phyloP scores from a whole-genome alignment of 2,113 vertebrate species.

The Ctenomys sociabilis region DNA sequence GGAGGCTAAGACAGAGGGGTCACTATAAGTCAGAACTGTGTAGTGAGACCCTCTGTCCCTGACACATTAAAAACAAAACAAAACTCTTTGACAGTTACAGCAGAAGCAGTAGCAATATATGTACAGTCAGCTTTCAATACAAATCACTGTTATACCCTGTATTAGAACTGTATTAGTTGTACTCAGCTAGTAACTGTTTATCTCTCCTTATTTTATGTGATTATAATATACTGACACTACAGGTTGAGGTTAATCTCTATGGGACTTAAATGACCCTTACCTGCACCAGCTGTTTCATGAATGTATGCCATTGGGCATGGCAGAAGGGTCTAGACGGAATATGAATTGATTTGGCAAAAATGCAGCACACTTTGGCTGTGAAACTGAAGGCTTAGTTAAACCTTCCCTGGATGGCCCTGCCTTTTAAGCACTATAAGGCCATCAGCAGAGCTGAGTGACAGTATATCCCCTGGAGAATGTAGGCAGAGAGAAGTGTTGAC shows the following conservation, averaged over 20 bases:
- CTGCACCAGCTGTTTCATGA: neutral
- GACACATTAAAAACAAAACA: too few relatives aligned
- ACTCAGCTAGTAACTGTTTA: constrained; percentile 32
- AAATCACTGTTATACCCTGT: neutral
- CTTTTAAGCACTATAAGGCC: neutral
- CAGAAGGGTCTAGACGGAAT: neutral
- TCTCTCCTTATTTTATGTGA: constrained; percentile 16
- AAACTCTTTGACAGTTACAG: neutral
- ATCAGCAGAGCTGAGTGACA: neutral
- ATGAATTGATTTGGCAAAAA: neutral
- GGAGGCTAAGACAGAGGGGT: too few relatives aligned
- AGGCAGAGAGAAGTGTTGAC: neutral
- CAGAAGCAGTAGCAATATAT: neutral
- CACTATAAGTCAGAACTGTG: too few relatives aligned
- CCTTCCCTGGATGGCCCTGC: neutral
- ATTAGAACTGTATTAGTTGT: neutral
- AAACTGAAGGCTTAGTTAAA: neutral
- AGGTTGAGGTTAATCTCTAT: neutral
- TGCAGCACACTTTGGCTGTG: neutral
- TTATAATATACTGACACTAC: neutral
- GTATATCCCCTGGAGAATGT: neutral
- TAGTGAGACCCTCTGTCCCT: too few relatives aligned
- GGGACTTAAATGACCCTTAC: neutral
- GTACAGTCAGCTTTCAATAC: neutral
- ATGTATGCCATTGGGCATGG: neutral